Evolutionary conservation across 2,797 vertebrate species (phyloP).

Genomic region (Darevskia nairensis): DNA sequence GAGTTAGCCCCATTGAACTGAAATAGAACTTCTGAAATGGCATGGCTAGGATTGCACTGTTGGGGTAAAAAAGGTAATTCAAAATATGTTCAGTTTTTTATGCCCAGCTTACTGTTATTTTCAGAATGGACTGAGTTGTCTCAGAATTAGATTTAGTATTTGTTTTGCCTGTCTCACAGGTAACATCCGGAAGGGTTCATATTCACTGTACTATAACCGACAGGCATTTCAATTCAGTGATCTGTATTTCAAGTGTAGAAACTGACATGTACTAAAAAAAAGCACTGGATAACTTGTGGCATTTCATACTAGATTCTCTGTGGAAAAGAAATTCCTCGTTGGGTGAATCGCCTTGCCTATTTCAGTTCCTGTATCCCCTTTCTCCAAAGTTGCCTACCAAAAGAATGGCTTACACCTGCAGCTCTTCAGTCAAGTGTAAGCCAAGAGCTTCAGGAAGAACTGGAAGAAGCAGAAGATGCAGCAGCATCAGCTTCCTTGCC

Average conservation of each 20-base stretch:
- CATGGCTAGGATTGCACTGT: not conserved
- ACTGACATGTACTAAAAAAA: conserved; percentile 12
- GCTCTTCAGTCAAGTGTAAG: conserved; percentile 97
- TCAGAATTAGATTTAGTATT: not conserved
- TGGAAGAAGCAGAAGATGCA: conserved; percentile 93
- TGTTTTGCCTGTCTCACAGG: not conserved
- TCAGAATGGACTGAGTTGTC: not conserved
- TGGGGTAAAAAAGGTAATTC: not conserved
- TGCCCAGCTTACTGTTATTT: not conserved
- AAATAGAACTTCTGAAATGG: too few species aligned
- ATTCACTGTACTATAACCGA: not conserved
- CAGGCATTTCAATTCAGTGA: not conserved
- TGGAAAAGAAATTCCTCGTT: conserved; percentile 96
- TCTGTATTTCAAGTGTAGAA: not conserved
- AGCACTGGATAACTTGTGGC: conserved; percentile 32
- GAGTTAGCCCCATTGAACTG: not conserved
- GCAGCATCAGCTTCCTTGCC: conserved; percentile 84
- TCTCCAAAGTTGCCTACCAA: conserved; percentile 98
- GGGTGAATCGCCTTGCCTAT: conserved; percentile 99
- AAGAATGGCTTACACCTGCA: conserved; percentile 98
- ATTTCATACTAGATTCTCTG: conserved; percentile 88
- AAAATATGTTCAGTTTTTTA: not conserved
- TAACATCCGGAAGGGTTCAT: not conserved
- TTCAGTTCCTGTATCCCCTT: conserved; percentile 99
- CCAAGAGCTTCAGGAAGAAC: conserved; percentile 93